Evolutionary conservation across 2,888 invertebrate species (phyloP), one percentile per base, ranked within the genome.

Genomic region (Megastigmus dorsalis): DNA sequence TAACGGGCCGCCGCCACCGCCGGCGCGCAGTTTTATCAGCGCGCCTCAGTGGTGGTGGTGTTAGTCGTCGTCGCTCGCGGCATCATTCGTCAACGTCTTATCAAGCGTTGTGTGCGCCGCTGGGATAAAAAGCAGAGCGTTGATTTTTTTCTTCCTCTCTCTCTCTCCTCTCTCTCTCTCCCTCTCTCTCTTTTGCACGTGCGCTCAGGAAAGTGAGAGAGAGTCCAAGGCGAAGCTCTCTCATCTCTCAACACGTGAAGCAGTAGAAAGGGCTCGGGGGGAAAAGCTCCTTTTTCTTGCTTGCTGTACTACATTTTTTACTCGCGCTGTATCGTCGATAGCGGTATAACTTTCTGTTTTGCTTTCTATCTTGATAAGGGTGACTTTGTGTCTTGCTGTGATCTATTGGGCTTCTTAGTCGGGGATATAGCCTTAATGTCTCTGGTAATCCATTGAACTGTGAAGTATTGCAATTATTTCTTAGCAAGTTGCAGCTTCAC

Each of bases 11-110:
- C 63, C n/a, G n/a, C n/a, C n/a, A n/a, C n/a, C n/a, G n/a, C n/a
- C n/a, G n/a, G n/a, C n/a, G n/a, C n/a, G n/a, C n/a, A n/a, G 82
- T 84, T 84, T 83, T 83, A 84, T 84, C 82, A 77, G 79, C 66
- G 77, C 77, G 59, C 33, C 2, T 10, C 15, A 28, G 30, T 41
- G 33, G 69, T 28, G 15, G 54, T 69, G 33, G 69, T 28, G 15
- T 43, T 69, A 3, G 33, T 28, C 10, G 78, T 67, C 76, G 81
- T 77, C 65, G 79, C 77, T 77, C 74, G 77, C 78, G 67, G 77
- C 80, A 80, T 83, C 84, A 81, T 85, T 85, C 84, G 82, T 85
- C 85, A 85, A 84, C 81, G 84, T 84, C 84, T 83, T 84, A 85
- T 85, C 84, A 85, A 82, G 67, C 57, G 23, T 57, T 43, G 38